Evolutionary conservation across 2,113 vertebrate species (phyloP), one percentile per base, ranked within the genome.

Genomic region (Pteruthius melanotis): DNA sequence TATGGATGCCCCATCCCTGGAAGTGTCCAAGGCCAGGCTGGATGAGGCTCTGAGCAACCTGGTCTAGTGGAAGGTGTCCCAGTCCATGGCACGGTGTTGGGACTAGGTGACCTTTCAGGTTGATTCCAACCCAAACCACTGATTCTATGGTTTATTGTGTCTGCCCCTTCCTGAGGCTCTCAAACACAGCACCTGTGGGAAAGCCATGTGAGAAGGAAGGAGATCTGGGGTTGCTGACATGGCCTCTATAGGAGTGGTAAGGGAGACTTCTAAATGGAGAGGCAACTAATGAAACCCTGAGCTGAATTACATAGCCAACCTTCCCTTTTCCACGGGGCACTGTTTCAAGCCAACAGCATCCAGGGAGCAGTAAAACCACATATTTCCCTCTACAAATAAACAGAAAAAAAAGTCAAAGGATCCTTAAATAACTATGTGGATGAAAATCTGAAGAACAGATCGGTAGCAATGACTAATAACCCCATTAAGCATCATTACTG

Each of bases 251-350:
- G 44, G 30, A 53, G 8, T 11, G 33, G 4, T 27, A 53, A 84
- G 15, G 2, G 7, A 52, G 65, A 64, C 31, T 79, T 78, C 26
- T 44, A 27, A 77, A 78, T 12, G 47, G 16, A 89, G 47, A 68
- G 31, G 10, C 45, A 74, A 12, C 23, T 19, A 81, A 8, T 0
- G 0, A 87, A 60, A 60, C 9, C 45, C 45, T 4, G n/a, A 69
- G 30, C 4, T 87, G 39, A 84, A 70, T 13, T 64, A 44, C 20
- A 50, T 0, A 47, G 65, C 31, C 35, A 64, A 7, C 7, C 49
- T 65, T 42, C 13, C 22, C 10, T 64, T 78, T 63, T 57, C 65
- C 31, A 10, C 2, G 11, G 27, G 42, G 15, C 37, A 35, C 27
- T 31, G 13, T 20, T 83, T 63, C 42, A 78, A 76, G n/a, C 6